Conservation (phyloP, 2,113 vertebrate genomes). For the Murina feae region DNA sequence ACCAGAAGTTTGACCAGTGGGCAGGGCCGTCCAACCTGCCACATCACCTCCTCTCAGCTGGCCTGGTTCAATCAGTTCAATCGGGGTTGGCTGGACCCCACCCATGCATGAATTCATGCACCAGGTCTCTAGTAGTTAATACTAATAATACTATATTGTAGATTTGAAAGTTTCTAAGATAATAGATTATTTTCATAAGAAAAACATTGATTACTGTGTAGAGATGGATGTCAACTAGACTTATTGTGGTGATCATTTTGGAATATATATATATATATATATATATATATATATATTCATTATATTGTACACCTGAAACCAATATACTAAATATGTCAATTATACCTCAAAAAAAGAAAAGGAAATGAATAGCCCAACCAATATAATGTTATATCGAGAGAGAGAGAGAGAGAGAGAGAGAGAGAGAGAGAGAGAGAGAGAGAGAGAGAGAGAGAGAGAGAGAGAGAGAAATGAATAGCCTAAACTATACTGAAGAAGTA, state of each 20-base stretch:
- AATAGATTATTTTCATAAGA: neutral
- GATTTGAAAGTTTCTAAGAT: neutral
- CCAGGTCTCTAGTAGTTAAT: no score
- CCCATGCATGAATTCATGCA: no score
- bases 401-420: neutral
- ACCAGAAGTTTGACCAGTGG: no score
- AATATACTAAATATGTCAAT: neutral
- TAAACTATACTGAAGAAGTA: neutral
- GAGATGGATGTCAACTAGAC: neutral
- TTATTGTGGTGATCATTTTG: neutral
- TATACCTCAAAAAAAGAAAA: neutral
- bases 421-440: neutral
- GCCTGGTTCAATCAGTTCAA: no score
- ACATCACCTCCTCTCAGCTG: no score
- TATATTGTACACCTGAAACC: neutral
- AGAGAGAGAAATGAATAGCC: neutral
- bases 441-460: no score
- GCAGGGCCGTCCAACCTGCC: no score
- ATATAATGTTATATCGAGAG: no score
- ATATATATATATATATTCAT: neutral
- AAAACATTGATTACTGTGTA: neutral
- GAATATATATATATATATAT: neutral
- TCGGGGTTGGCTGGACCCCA: no score
- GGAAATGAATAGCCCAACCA: neutral
- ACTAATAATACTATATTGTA: neutral